Base-by-base conservation (phyloP, 1,140 invertebrate genomes). In the Zaprionus nigranus region DNA sequence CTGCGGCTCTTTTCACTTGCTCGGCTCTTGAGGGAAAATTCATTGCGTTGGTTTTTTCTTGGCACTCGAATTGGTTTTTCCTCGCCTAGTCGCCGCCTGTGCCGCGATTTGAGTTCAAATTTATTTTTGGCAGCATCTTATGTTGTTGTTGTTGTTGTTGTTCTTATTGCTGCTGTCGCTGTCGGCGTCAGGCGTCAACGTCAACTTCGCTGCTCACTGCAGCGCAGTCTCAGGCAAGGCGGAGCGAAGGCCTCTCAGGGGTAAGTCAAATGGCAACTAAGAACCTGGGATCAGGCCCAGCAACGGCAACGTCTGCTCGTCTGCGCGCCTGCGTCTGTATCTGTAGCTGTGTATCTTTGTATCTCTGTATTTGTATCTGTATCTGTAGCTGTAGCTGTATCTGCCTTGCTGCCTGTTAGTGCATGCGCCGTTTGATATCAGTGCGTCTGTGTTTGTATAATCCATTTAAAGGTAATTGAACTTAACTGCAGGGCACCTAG, bases 381-480 rank as follows among this genome's bases (percentile, higher is more conserved):
- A 17, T 46, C 51, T 68, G 58, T 60, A 38, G 61, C 40, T 46
- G 36, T 70, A 28, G 38, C 38, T 49, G 58, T 70, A 56, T 17
- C 15, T 43, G 24, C 40, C 15, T n/a, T 36, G 54, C 17, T 63
- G 36, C 54, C 36, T 59, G 69, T 59, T 67, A 53, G 72, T 75
- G 66, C 66, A 75, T 75, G 72, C 72, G 59, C 59, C 30, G 59
- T 78, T 71, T 81, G 60, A 81, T 78, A 69, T 80, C 69, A 80
- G 78, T 68, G 22, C 57, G 43, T 73, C 53, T 77, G 57, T 70
- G 66, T 70, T 90, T 90, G 75, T 90, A 78, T 85, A 84, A 79
- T 81, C 85, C 78, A 90, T 90, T 78, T 81, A 79, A 85, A 90
- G 85, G 85, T 88, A 90, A 85, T 88, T 88, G 85, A 88, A 90